Percentiles rank a stretch among this genome's conserved stretches.
Evolutionary conservation across 2,113 vertebrate species (phyloP).

Genomic region (Notothenia coriiceps): DNA sequence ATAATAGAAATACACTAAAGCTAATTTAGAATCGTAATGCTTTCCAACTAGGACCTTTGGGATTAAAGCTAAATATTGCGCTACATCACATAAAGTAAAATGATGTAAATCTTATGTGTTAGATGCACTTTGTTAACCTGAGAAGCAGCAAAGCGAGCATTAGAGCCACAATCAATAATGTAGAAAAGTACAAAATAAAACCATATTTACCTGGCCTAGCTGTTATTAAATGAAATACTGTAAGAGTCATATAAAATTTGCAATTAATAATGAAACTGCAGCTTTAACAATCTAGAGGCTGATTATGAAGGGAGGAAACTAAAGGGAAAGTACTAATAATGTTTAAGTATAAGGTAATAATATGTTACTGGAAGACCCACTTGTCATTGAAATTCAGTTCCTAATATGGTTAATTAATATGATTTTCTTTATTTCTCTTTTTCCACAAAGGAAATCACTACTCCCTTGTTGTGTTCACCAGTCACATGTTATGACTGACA

Average conservation of each 20-base stretch:
- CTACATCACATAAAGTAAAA: neutral
- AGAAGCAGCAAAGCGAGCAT: neutral
- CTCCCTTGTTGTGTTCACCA: neutral
- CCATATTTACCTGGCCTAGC: neutral
- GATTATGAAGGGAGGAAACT: neutral
- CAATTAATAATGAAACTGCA: slow-evolving; percentile 37
- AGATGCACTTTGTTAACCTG: slow-evolving; percentile 37
- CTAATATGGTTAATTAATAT: neutral
- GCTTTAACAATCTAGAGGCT: neutral
- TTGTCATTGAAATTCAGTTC: neutral
- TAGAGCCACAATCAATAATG: slow-evolving; percentile 13
- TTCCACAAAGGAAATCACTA: neutral
- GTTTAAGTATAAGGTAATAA: neutral
- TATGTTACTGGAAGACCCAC: neutral
- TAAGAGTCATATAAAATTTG: slow-evolving; percentile 27
- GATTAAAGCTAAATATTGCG: too few species aligned
- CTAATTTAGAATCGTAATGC: neutral
- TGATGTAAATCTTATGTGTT: neutral
- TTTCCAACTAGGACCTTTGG: slow-evolving; percentile 3
- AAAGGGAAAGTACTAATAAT: slow-evolving; percentile 25
- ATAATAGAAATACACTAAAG: slow-evolving; percentile 9
- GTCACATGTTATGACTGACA: too few species aligned
- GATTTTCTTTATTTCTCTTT: neutral
- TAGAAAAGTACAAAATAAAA: too few species aligned
- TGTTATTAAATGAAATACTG: slow-evolving; percentile 15